These are phyloP conservation scores for Drosophila repleta DNA, from an alignment of 1,140 invertebrate species.

Conservation along the genomic window DNA sequence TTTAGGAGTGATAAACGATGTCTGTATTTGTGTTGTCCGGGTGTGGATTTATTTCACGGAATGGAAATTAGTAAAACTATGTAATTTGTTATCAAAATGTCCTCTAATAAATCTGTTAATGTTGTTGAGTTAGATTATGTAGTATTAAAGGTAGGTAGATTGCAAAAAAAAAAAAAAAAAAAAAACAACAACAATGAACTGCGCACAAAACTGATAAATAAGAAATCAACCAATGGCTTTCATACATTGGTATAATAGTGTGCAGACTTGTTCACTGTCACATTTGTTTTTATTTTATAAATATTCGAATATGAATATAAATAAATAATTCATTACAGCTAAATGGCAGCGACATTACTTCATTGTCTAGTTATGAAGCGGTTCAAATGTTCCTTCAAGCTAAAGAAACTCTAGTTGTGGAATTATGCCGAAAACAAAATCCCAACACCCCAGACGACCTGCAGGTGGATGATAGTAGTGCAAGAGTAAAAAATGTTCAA, in stretches of 20 bases:
- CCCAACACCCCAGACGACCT: neutral
- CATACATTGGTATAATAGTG: neutral
- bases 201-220: neutral
- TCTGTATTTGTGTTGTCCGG: conserved; percentile 44
- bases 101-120: conserved; percentile 46
- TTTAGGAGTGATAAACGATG: conserved; percentile 43
- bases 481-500: conserved; percentile 17
- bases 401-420: conserved; percentile 89
- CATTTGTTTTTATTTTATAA: conserved; percentile 1
- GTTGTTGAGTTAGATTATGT: conserved; percentile 68
- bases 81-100: conserved; percentile 48
- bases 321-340: conserved; percentile 84
- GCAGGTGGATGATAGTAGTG: neutral
- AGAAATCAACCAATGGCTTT: neutral
- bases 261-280: neutral
- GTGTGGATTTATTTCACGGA: conserved; percentile 21
- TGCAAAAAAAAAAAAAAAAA: no score
- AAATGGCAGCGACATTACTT: conserved; percentile 89
- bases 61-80: conserved; percentile 43
- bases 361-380: conserved; percentile 88
- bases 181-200: neutral
- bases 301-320: neutral
- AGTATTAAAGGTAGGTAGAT: conserved; percentile 66
- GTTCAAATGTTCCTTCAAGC: conserved; percentile 89
- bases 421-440: conserved; percentile 86